Evolutionary conservation across 1,140 invertebrate genomes (phyloP).

Genomic region (Caenorhabditis latens): DNA sequence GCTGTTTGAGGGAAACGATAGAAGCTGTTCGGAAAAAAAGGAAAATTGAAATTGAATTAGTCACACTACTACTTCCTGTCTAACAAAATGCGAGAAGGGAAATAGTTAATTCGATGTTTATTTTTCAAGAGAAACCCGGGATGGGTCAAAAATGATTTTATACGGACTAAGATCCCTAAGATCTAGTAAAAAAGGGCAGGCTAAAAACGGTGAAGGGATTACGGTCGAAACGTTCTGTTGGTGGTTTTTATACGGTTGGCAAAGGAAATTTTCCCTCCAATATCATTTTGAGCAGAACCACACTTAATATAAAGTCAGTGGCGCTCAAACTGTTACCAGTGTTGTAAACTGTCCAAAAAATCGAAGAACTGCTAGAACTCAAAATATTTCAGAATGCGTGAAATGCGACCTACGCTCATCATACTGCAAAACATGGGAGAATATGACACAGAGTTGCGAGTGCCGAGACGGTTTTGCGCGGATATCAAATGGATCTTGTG

Average conservation of each 20-base stretch:
- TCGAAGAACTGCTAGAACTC: no score
- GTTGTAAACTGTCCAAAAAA: no score
- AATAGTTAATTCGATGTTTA: slow-evolving; percentile 15
- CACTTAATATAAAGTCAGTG: no score
- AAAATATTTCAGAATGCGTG: slow-evolving; percentile 68
- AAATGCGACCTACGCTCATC: slow-evolving; percentile 77
- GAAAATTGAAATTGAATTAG: background rate
- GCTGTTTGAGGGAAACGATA: no score
- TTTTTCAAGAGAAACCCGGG: background rate
- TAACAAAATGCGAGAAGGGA: background rate
- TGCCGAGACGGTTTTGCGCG: slow-evolving; percentile 72
- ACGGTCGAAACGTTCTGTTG: no score
- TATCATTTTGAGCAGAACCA: no score
- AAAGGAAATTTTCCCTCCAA: no score
- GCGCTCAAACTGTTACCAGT: no score
- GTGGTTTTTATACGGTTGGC: no score
- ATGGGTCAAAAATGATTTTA: background rate
- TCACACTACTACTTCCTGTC: slow-evolving; percentile 30
- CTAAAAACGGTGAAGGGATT: no score
- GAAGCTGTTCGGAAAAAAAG: background rate
- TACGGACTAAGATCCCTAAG: background rate
- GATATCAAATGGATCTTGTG: slow-evolving; percentile 60
- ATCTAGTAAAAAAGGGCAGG: background rate
- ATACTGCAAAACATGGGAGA: slow-evolving; percentile 76
- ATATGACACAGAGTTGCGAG: slow-evolving; percentile 70